Evolutionary conservation across 1,140 invertebrate species (phyloP).

Genomic region (Polyergus mexicanus): DNA sequence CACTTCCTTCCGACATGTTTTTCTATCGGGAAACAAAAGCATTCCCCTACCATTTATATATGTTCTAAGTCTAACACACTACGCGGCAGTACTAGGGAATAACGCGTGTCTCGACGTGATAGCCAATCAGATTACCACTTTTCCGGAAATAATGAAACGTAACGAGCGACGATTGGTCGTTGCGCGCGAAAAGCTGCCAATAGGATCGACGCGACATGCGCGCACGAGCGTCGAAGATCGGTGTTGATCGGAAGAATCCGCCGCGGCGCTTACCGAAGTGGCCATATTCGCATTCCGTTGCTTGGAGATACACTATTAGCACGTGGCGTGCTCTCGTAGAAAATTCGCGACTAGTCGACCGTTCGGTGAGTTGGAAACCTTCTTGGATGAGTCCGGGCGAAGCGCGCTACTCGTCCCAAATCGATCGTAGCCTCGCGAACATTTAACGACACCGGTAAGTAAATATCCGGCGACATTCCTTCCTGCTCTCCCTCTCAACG

Average conservation of each 20-base stretch:
- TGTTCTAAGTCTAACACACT: too few relatives aligned
- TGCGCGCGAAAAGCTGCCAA: too few relatives aligned
- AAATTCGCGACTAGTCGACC: slow-evolving; percentile 59
- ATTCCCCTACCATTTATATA: too few relatives aligned
- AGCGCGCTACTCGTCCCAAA: background rate
- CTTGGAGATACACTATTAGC: slow-evolving; percentile 77
- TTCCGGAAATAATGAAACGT: background rate
- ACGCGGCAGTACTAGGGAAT: background rate
- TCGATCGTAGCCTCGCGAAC: slow-evolving; percentile 8
- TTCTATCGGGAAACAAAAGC: too few relatives aligned
- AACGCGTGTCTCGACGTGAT: background rate
- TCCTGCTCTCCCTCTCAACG: slow-evolving; percentile 40
- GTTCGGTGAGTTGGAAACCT: slow-evolving; percentile 32
- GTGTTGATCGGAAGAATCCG: background rate
- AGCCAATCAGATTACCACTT: background rate
- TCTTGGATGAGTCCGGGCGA: background rate
- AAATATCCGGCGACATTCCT: slow-evolving; percentile 20
- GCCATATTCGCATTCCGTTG: slow-evolving; percentile 80
- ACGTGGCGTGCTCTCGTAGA: slow-evolving; percentile 68
- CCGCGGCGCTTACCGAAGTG: slow-evolving; percentile 36
- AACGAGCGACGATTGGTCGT: background rate
- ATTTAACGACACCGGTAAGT: slow-evolving; percentile 63
- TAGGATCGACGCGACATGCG: slow-evolving; percentile 28
- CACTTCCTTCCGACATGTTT: too few relatives aligned
- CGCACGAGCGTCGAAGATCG: background rate